Evolutionary conservation across 2,113 vertebrate species (phyloP).

Genomic region (Ptilorrhoa leucosticta): DNA sequence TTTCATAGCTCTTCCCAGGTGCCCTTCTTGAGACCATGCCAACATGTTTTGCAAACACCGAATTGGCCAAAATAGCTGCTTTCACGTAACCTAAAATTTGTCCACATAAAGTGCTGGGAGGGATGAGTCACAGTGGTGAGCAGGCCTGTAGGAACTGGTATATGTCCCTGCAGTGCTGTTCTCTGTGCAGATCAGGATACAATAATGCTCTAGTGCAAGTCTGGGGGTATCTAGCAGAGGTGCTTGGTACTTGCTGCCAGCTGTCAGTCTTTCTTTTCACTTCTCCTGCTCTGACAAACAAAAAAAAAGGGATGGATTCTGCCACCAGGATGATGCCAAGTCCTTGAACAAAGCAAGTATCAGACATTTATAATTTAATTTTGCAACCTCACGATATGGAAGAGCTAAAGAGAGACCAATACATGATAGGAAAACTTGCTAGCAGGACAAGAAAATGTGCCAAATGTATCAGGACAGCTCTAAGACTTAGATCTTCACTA

Average conservation of each 20-base stretch:
- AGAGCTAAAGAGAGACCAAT: background rate
- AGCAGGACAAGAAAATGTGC: background rate
- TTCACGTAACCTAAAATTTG: background rate
- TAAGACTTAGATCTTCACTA: background rate
- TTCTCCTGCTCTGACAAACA: background rate
- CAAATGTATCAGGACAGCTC: background rate
- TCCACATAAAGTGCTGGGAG: background rate
- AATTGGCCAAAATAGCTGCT: background rate
- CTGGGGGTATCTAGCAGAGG: background rate
- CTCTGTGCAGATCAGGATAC: background rate
- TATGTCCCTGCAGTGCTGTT: background rate
- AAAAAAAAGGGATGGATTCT: background rate
- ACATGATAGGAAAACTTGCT: background rate
- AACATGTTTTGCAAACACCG: background rate
- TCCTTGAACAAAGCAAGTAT: background rate
- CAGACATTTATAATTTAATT: background rate
- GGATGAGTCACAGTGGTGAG: background rate
- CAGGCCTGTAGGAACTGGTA: background rate
- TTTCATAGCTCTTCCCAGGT: background rate
- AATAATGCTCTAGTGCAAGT: background rate
- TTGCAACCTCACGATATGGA: fast-evolving
- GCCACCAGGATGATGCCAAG: background rate
- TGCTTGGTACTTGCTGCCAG: background rate
- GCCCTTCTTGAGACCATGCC: background rate
- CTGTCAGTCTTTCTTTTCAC: background rate